Conservation (phyloP, 1,140 invertebrate genomes). For the Drosophila kanapiae region DNA sequence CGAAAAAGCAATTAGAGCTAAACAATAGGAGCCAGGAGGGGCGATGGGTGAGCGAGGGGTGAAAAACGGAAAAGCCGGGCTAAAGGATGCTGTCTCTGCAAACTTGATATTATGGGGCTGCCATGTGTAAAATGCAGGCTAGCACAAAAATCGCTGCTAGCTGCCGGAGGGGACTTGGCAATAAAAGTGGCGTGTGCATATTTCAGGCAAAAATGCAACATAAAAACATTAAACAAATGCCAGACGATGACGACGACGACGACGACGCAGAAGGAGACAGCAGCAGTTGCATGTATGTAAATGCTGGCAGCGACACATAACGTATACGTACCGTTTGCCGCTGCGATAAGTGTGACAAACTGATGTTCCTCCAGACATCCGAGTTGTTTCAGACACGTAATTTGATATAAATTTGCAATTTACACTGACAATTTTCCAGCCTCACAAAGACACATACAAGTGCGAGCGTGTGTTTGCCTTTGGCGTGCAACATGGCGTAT, state of each 20-base stretch:
- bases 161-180: constrained; percentile 46
- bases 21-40: constrained; percentile 47
- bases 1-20: constrained; percentile 76
- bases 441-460: neutral
- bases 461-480: constrained; percentile 11
- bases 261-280: constrained; percentile 1
- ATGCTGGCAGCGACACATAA: constrained; percentile 44
- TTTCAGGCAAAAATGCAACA: constrained; percentile 75
- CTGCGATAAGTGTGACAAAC: constrained; percentile 71
- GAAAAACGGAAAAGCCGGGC: constrained; percentile 3
- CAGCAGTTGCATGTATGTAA: constrained; percentile 7
- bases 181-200: constrained; percentile 77
- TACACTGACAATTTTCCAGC: constrained; percentile 66
- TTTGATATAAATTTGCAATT: constrained; percentile 77
- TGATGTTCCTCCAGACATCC: constrained; percentile 36
- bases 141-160: constrained; percentile 61
- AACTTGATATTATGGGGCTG: constrained; percentile 67
- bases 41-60: neutral
- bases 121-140: constrained; percentile 70
- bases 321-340: constrained; percentile 42
- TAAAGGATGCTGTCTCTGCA: constrained; percentile 62
- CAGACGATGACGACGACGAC: constrained; percentile 44
- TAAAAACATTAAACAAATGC: constrained; percentile 81
- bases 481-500: constrained; percentile 67
- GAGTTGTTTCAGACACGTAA: constrained; percentile 40